phyloP scores from a whole-genome alignment of 2,113 vertebrate species.

The Plestiodon gilberti region DNA sequence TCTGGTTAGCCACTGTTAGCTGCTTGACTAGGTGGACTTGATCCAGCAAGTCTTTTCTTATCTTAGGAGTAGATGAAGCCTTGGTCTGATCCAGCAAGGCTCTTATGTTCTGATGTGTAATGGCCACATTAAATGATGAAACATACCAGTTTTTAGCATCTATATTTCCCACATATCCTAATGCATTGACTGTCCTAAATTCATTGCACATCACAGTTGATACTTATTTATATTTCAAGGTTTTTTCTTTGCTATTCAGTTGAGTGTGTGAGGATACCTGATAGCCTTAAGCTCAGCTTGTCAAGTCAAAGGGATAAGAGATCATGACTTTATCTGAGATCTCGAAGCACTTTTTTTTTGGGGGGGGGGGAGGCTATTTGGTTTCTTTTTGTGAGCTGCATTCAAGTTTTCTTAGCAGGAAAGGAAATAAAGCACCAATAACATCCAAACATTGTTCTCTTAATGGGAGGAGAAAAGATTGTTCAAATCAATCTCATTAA shows the following conservation, averaged over 20 bases:
- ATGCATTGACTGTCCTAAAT: neutral
- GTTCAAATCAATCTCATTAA: neutral
- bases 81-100: too few relatives aligned
- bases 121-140: too few relatives aligned
- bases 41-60: too few relatives aligned
- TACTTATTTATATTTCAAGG: neutral
- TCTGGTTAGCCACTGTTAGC: too few relatives aligned
- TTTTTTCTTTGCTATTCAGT: neutral
- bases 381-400: too few relatives aligned
- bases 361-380: too few relatives aligned
- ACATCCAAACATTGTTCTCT: neutral
- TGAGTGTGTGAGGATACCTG: neutral
- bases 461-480: neutral
- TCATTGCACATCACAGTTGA: neutral
- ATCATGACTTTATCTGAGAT: neutral
- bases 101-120: too few relatives aligned
- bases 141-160: too few relatives aligned
- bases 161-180: neutral
- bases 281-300: neutral
- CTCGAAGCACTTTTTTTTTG: too few relatives aligned
- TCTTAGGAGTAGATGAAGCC: too few relatives aligned
- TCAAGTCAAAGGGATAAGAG: neutral
- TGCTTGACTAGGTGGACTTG: too few relatives aligned
- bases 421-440: neutral
- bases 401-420: neutral